Evolutionary conservation across 1,140 invertebrate genomes (phyloP), one percentile per base, ranked within the genome.

Genomic region (Holotrichia oblita): DNA sequence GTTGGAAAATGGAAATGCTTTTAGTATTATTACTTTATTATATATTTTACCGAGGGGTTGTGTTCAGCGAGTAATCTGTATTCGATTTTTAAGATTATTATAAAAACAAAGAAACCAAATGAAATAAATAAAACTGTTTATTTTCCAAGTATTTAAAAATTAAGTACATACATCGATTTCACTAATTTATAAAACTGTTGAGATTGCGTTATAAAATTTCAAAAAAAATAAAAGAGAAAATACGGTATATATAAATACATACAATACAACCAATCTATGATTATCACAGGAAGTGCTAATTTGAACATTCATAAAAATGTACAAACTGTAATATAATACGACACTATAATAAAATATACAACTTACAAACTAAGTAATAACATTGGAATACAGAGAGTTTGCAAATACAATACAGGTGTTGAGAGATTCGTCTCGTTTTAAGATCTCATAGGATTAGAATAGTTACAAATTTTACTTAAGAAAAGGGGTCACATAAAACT

Each of bases 251-350:
- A 64, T 64, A 64, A 64, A 64, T 24, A 64, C 61, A 64, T 22
- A n/a, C n/a, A 10, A 64, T 64, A 64, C 61, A 64, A 64, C 61
- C 61, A 64, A 64, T 64, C 61, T 64, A 64, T 64, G 61, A 64
- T 64, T 64, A 64, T 64, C 61, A 64, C 61, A 64, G 61, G 22
- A 64, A 64, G 61, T 64, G 61, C 61, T 64, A 64, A 64, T 64
- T 64, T 64, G 61, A 64, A 64, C 61, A 64, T 64, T 64, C 22
- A 64, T 24, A 0, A 64, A 64, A 64, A 64, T 64, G 61, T 64
- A 64, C 61, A 64, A 64, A 64, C 61, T 64, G n/a, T n/a, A n/a
- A 64, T 64, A 64, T 22, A 27, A 64, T 27, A 64, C 61, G 17
- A 64, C 7, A 20, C 17, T 64, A n/a, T n/a, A 64, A 20, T 64